Conservation (phyloP, 2,113 vertebrate genomes). For the Vulpes ferrilata region DNA sequence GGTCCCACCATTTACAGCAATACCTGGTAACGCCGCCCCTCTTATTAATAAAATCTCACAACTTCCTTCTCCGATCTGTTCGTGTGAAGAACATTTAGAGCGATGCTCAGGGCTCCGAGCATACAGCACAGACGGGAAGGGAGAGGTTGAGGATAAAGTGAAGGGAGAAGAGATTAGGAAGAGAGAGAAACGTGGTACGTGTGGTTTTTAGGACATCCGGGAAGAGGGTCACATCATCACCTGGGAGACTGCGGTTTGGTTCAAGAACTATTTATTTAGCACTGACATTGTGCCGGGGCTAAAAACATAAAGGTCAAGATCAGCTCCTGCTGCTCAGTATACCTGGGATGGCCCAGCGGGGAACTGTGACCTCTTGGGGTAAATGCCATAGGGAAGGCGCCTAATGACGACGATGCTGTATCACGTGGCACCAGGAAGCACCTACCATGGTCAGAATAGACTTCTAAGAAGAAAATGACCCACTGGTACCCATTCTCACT, state of each 20-base stretch:
- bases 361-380: rapidly evolving
- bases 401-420: rapidly evolving
- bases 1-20: background rate
- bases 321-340: background rate
- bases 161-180: background rate
- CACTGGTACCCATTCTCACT: rapidly evolving
- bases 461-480: background rate
- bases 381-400: rapidly evolving
- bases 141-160: rapidly evolving
- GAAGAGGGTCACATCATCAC: rapidly evolving
- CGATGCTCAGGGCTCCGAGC: rapidly evolving
- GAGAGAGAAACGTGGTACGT: rapidly evolving
- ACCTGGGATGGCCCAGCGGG: rapidly evolving
- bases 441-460: background rate
- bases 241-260: background rate
- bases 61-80: background rate
- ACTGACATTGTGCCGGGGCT: background rate
- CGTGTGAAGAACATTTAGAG: background rate
- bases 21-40: rapidly evolving
- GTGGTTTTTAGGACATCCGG: rapidly evolving
- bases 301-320: background rate
- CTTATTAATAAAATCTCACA: background rate
- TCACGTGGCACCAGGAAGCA: background rate
- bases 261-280: background rate
- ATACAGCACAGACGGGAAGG: background rate